Conservation (phyloP, 1,140 invertebrate genomes). For the Bombus consobrinus region DNA sequence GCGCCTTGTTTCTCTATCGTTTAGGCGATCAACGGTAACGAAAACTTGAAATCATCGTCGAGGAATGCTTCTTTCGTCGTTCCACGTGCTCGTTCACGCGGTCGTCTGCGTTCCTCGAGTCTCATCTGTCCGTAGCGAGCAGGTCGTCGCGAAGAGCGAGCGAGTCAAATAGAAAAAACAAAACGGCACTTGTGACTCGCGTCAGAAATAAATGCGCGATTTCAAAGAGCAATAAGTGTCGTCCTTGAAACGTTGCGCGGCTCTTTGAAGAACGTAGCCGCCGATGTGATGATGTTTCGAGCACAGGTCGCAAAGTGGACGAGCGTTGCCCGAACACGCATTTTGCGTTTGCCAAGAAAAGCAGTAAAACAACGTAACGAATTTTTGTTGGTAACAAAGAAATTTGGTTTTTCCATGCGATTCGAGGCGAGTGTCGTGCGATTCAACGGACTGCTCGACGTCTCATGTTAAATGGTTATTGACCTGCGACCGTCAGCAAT, state of each 20-base stretch:
- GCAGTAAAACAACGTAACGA: no score
- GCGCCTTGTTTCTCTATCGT: no score
- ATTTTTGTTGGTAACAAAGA: no score
- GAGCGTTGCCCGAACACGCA: no score
- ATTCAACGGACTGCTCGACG: neutral
- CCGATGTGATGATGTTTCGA: no score
- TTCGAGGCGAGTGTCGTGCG: neutral
- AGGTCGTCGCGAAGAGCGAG: no score
- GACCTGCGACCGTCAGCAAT: constrained; percentile 78
- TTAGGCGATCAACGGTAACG: no score
- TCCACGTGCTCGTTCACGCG: neutral
- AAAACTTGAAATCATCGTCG: no score
- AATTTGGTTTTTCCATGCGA: constrained; percentile 30
- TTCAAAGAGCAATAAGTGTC: neutral
- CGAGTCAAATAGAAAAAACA: neutral
- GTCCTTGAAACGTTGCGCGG: neutral
- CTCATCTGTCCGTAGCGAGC: no score
- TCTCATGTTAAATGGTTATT: constrained; percentile 78
- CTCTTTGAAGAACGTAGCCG: neutral
- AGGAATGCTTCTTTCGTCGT: neutral
- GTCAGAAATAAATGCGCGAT: neutral
- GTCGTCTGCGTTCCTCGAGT: neutral
- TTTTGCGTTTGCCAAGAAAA: no score
- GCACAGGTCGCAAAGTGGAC: neutral
- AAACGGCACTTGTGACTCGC: neutral